phyloP scores from a whole-genome alignment of 2,888 invertebrate genomes.

The Thecocarcelia acutangulata region DNA sequence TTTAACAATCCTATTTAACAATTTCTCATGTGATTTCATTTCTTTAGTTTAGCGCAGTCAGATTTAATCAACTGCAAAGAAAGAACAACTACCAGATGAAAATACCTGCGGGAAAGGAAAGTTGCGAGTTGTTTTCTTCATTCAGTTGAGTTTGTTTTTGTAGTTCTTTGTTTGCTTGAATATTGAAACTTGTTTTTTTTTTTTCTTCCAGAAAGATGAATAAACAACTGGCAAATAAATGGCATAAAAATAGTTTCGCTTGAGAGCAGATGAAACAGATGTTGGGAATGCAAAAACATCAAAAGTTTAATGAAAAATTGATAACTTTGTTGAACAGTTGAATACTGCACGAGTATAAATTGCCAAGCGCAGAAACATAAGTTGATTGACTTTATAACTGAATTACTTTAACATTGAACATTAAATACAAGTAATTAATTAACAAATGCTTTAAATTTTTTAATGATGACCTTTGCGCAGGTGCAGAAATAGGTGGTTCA shows the following conservation, averaged over 20 bases:
- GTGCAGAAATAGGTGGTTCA: too few species aligned
- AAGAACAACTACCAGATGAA: conserved; percentile 61
- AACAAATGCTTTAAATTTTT: too few species aligned
- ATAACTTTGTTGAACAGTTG: not conserved
- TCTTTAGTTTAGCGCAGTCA: conserved; percentile 55
- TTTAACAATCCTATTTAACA: conserved; percentile 38
- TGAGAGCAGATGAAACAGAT: conserved; percentile 39
- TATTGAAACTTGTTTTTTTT: conserved; percentile 8
- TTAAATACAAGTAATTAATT: not conserved
- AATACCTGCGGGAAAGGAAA: conserved; percentile 50
- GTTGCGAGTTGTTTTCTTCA: conserved; percentile 22
- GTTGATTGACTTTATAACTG: not conserved
- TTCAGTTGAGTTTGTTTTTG: not conserved
- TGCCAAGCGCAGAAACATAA: not conserved
- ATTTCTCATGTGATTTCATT: conserved; percentile 65
- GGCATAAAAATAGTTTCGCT: conserved; percentile 47
- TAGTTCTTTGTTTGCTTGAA: not conserved
- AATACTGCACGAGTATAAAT: conserved; percentile 20
- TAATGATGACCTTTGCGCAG: too few species aligned
- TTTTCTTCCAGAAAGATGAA: conserved; percentile 9
- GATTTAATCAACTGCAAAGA: conserved; percentile 69
- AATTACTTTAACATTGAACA: not conserved
- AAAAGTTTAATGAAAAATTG: conserved; percentile 28
- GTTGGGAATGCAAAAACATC: conserved; percentile 34
- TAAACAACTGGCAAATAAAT: conserved; percentile 46